phyloP scores from a whole-genome alignment of 1,140 invertebrate species.

The Fopius arisanus region DNA sequence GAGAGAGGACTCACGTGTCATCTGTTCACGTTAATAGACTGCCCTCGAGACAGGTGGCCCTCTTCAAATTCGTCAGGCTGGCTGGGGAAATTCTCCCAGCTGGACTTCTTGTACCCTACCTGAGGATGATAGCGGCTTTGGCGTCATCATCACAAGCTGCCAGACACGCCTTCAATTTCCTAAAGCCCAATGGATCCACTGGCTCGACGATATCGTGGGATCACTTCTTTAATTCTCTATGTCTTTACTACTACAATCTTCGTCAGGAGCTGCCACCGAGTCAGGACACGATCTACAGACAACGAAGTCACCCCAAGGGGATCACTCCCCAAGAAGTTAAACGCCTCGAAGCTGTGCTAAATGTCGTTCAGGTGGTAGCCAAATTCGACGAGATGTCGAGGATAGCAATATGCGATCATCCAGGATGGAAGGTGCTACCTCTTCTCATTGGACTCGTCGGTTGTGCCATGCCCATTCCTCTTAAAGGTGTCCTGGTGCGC shows the following conservation, averaged over 20 bases:
- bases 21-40: slow-evolving; percentile 54
- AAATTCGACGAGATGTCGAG: slow-evolving; percentile 80
- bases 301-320: slow-evolving; percentile 68
- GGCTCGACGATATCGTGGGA: slow-evolving; percentile 79
- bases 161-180: slow-evolving; percentile 83
- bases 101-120: slow-evolving; percentile 85
- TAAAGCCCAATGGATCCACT: slow-evolving; percentile 76
- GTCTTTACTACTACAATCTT: slow-evolving; percentile 76
- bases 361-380: slow-evolving; percentile 80
- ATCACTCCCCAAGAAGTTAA: slow-evolving; percentile 88
- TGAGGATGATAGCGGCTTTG: slow-evolving; percentile 86
- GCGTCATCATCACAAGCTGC: slow-evolving; percentile 77
- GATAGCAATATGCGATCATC: slow-evolving; percentile 83
- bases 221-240: slow-evolving; percentile 87
- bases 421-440: slow-evolving; percentile 82
- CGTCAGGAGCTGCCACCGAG: slow-evolving; percentile 72
- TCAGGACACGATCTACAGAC: slow-evolving; percentile 72
- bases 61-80: slow-evolving; percentile 90
- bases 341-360: slow-evolving; percentile 82
- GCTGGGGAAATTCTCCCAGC: slow-evolving; percentile 88
- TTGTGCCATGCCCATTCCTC: slow-evolving; percentile 82
- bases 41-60: slow-evolving; percentile 73
- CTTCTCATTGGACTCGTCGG: slow-evolving; percentile 83
- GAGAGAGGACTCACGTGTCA: slow-evolving; percentile 52
- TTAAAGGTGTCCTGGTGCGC: slow-evolving; percentile 84